A percentile compares a stretch with the other conserved stretches of the same genome.
These are phyloP conservation scores for Papilio demoleus DNA, from an alignment of 2,888 invertebrate species.

Conservation along the genomic window DNA sequence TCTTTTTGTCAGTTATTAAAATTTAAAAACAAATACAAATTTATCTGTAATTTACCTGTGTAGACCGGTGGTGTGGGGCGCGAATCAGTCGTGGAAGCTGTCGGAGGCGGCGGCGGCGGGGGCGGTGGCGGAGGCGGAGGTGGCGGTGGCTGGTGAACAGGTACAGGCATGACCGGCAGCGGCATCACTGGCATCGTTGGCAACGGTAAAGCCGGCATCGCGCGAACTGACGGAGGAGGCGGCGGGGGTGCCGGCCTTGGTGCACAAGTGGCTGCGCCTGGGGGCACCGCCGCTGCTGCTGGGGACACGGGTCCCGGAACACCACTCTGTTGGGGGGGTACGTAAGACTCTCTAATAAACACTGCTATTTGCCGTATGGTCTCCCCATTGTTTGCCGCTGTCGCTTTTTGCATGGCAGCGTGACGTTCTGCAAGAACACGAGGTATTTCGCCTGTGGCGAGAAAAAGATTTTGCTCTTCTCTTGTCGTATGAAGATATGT, in stretches of 20 bases:
- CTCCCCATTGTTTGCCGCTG: slow-evolving; percentile 44
- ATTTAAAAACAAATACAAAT: too few relatives aligned
- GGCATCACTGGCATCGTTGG: slow-evolving; percentile 47
- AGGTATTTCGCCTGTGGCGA: slow-evolving; percentile 61
- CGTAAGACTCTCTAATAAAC: slow-evolving; percentile 49
- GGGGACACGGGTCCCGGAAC: slow-evolving; percentile 46
- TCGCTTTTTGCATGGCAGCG: slow-evolving; percentile 52
- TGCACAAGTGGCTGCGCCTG: slow-evolving; percentile 47
- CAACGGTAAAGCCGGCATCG: slow-evolving; percentile 38
- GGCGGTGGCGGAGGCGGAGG: slow-evolving; percentile 47
- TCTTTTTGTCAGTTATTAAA: too few relatives aligned
- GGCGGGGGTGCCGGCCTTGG: slow-evolving; percentile 44
- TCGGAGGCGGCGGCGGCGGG: slow-evolving; percentile 31
- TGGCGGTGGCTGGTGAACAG: slow-evolving; percentile 49
- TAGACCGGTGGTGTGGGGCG: slow-evolving; percentile 43
- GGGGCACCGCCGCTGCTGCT: too few relatives aligned
- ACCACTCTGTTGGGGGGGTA: slow-evolving; percentile 54
- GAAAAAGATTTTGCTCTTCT: slow-evolving; percentile 66
- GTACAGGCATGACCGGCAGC: slow-evolving; percentile 44
- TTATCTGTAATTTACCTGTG: slow-evolving; percentile 48
- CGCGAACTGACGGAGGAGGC: slow-evolving; percentile 32
- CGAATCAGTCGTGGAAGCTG: slow-evolving; percentile 19
- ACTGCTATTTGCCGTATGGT: slow-evolving; percentile 52
- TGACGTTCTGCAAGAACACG: slow-evolving; percentile 64
- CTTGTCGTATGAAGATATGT: slow-evolving; percentile 66